Evolutionary conservation across 2,113 vertebrate genomes (phyloP).

Genomic region (Henicopernis longicauda): DNA sequence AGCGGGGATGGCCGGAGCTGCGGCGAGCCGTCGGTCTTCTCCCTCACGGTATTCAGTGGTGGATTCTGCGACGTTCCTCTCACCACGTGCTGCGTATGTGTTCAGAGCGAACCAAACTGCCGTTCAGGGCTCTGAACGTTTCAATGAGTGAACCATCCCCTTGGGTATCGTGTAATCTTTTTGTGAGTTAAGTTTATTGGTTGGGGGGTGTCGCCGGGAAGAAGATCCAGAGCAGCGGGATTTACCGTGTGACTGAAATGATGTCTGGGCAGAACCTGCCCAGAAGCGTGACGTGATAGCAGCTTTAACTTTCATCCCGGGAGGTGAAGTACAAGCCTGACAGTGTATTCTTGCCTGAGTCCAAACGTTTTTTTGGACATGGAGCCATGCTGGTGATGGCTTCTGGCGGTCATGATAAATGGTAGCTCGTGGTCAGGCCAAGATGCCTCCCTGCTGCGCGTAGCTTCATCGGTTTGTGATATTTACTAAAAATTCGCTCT

Average conservation of each 20-base stretch:
- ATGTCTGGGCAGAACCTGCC: background rate
- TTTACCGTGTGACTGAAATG: background rate
- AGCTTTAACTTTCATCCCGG: background rate
- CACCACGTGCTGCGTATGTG: accelerated
- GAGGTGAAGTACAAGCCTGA: background rate
- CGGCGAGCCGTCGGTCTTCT: background rate
- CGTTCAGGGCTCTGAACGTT: background rate
- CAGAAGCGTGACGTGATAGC: background rate
- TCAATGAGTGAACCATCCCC: background rate
- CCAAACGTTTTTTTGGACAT: background rate
- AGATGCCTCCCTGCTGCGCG: background rate
- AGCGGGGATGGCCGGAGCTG: background rate
- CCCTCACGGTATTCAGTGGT: background rate
- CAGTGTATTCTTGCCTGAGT: background rate
- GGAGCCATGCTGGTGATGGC: background rate
- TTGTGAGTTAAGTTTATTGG: background rate
- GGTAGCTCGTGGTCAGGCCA: background rate
- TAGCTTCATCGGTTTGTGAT: background rate
- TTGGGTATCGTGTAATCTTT: background rate
- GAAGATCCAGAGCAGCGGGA: background rate
- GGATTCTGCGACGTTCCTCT: background rate
- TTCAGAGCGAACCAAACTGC: background rate
- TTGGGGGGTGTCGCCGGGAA: background rate
- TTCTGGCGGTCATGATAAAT: background rate
- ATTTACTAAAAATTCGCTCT: background rate